Evolutionary conservation across 2,888 invertebrate species (phyloP).

Genomic region (Timema cristinae): DNA sequence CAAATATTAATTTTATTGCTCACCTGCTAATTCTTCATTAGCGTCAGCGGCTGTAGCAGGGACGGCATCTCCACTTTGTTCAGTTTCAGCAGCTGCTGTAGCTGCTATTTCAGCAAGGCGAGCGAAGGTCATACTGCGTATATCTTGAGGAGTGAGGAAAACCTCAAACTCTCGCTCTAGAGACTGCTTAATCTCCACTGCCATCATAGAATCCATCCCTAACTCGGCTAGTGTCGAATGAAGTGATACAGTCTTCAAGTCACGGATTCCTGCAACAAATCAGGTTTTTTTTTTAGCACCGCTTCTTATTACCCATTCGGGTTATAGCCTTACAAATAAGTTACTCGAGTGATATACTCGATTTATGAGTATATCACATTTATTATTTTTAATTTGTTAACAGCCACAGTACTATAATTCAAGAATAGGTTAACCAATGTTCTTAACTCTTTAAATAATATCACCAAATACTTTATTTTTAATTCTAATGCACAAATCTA

Average conservation of each 20-base stretch:
- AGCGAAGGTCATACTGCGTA: slow-evolving; percentile 73
- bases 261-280: slow-evolving; percentile 52
- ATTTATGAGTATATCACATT: too few species aligned
- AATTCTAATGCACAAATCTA: too few species aligned
- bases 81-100: background rate
- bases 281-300: too few species aligned
- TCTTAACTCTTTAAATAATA: too few species aligned
- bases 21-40: too few species aligned
- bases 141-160: slow-evolving; percentile 79
- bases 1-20: too few species aligned
- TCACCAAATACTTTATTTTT: too few species aligned
- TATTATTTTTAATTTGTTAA: too few species aligned
- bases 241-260: slow-evolving; percentile 62
- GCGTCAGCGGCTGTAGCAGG: too few species aligned
- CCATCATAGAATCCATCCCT: slow-evolving; percentile 97
- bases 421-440: too few species aligned
- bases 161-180: slow-evolving; percentile 86
- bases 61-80: background rate
- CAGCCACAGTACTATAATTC: too few species aligned
- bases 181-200: slow-evolving; percentile 91
- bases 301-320: too few species aligned
- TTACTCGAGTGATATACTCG: slow-evolving; percentile 40
- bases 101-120: slow-evolving; percentile 13
- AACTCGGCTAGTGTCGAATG: slow-evolving; percentile 71
- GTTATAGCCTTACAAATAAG: slow-evolving; percentile 29